Base-by-base conservation (phyloP, 2,113 vertebrate genomes). In the Pardalotus punctatus region DNA sequence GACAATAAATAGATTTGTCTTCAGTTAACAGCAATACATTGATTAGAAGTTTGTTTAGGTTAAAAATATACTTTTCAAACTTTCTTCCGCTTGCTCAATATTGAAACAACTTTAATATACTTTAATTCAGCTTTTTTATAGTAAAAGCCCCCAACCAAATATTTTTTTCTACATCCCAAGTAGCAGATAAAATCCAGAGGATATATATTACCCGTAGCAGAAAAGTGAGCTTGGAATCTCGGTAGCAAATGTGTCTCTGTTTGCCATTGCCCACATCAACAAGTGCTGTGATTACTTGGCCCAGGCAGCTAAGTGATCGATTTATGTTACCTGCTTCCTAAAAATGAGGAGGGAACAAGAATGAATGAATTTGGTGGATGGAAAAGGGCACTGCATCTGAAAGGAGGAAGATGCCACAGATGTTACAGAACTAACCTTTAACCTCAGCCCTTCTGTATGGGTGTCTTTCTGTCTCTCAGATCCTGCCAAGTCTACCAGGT, bases 241-340 rank as follows among this genome's bases (percentile, higher is more conserved):
- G 97, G 97, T 99, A 99, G 94, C 99, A 99, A 78, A 99, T 83
- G 35, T 99, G 99, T 10, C 99, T 98, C 92, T 98, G 99, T 90
- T 98, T 99, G 31, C 99, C 99, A 93, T 99, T 99, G 20, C 99
- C 98, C 80, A 99, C 98, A 11, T 99, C 99, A 36, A 99, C 99
- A 81, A 99, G 98, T 0, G 99, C 99, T 82, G 99, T 99, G 60
- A 99, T 99, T 62, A 99, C 99, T 92, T 99, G 99, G 84, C 99
- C 99, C 72, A 99, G 97, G 95, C 99, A 99, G 97, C 99, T 99
- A 40, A 99, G 88, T 0, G 99, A 99, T 27, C 99, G 98, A 82
- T 99, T 99, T 97, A 99, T 99, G 72, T 99, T 99, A 91, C 99
- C 99, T 54, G 99, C 99, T 92, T 99, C 99, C 99, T 99, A 83